Evolutionary conservation across 2,888 invertebrate genomes (phyloP).

Genomic region (Cotesia congregata): DNA sequence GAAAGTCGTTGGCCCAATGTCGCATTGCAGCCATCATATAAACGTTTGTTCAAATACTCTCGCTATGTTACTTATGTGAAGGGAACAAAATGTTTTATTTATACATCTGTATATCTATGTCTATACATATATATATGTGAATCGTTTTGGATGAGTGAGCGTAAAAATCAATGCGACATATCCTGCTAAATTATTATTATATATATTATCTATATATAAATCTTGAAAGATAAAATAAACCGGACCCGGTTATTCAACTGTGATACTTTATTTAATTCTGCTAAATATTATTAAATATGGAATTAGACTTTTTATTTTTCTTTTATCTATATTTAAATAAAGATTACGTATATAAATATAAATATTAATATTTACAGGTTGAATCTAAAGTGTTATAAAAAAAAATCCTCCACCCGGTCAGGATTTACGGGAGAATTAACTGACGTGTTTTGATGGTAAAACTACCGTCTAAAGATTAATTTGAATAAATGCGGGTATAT

Average conservation of each 20-base stretch:
- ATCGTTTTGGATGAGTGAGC: slow-evolving; percentile 10
- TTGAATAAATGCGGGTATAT: slow-evolving; percentile 19
- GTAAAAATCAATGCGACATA: slow-evolving; percentile 28
- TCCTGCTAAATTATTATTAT: slow-evolving; percentile 25
- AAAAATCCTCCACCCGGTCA: background rate
- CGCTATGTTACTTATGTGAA: background rate
- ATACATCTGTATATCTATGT: background rate
- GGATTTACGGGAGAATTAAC: slow-evolving; percentile 14
- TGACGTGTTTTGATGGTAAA: background rate
- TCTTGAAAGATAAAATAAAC: slow-evolving; percentile 5
- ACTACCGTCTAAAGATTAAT: background rate
- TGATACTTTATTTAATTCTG: background rate
- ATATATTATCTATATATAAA: background rate
- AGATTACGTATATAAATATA: background rate
- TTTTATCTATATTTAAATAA: background rate
- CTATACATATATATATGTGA: background rate
- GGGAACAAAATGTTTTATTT: background rate
- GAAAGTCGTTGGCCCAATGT: slow-evolving; percentile 14
- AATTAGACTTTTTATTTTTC: background rate
- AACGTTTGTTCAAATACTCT: background rate
- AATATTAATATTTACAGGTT: slow-evolving; percentile 12
- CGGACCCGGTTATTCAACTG: slow-evolving; percentile 33
- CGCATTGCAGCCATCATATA: slow-evolving; percentile 23
- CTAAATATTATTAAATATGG: background rate
- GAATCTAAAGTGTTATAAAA: background rate